Percentiles rank a stretch among this genome's conserved stretches.
Evolutionary conservation across 2,113 vertebrate genomes (phyloP).

Genomic region (Leiothrix lutea): DNA sequence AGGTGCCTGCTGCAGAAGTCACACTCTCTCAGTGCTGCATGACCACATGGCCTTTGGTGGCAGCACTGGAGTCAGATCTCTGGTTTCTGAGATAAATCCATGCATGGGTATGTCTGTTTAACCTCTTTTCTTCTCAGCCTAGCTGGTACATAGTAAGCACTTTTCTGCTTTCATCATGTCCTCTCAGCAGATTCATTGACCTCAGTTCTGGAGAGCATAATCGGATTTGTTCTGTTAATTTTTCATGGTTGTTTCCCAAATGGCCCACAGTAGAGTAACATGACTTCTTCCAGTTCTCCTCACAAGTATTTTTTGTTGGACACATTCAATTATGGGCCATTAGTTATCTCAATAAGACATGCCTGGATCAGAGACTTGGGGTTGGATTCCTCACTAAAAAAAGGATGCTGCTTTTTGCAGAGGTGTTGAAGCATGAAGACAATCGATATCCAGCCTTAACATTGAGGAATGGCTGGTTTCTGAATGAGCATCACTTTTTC

Average conservation of each 20-base stretch:
- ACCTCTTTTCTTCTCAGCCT: neutral
- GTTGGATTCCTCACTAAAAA: neutral
- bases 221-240: neutral
- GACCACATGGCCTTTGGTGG: rapidly evolving
- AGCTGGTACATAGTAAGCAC: neutral
- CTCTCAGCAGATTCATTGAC: neutral
- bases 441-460: neutral
- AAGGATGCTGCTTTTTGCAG: neutral
- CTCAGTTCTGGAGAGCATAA: neutral
- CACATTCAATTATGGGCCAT: neutral
- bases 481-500: slow-evolving; percentile 15
- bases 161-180: neutral
- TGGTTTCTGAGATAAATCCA: neutral
- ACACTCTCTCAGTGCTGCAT: neutral
- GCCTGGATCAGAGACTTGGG: neutral
- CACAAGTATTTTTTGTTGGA: neutral
- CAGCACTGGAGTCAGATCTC: neutral
- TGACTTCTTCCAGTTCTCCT: neutral
- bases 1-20: rapidly evolving
- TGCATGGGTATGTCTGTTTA: neutral
- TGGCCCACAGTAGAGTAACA: neutral
- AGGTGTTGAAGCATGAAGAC: neutral
- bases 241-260: neutral
- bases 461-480: neutral
- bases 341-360: neutral